phyloP scores from a whole-genome alignment of 37 sponge, comb jelly and placozoan species.

The Amphimedon queenslandica region DNA sequence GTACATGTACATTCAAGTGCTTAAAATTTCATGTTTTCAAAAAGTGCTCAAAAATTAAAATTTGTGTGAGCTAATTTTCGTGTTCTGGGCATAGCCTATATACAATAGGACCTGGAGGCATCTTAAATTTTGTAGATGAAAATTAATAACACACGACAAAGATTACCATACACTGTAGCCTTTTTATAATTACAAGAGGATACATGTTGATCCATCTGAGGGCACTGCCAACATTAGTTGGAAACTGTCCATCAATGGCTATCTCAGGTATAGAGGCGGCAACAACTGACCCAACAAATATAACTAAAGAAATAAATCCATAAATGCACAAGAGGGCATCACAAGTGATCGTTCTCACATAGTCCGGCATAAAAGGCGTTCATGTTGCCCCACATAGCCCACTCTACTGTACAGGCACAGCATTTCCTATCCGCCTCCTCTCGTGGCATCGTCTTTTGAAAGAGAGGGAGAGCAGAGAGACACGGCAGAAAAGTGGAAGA shows the following conservation, averaged over 20 bases:
- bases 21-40: no score
- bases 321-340: neutral
- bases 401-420: conserved; percentile 57
- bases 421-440: neutral
- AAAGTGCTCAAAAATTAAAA: no score
- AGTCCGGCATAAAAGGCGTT: conserved; percentile 54
- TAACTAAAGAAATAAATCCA: conserved; percentile 20
- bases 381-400: conserved; percentile 86
- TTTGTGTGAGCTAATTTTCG: no score
- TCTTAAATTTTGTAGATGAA: no score
- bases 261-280: conserved; percentile 46
- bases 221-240: conserved; percentile 43
- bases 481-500: no score
- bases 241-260: neutral
- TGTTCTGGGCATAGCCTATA: no score
- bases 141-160: no score
- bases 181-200: conserved; percentile 28
- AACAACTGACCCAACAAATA: conserved; percentile 52
- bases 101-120: no score
- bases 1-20: no score
- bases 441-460: neutral
- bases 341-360: conserved; percentile 13
- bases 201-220: conserved; percentile 67
- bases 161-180: no score
- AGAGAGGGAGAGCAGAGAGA: no score